A percentile compares a stretch with the other conserved stretches of the same genome.
phyloP scores from a whole-genome alignment of 2,888 invertebrate species.

The Malachius bipustulatus region DNA sequence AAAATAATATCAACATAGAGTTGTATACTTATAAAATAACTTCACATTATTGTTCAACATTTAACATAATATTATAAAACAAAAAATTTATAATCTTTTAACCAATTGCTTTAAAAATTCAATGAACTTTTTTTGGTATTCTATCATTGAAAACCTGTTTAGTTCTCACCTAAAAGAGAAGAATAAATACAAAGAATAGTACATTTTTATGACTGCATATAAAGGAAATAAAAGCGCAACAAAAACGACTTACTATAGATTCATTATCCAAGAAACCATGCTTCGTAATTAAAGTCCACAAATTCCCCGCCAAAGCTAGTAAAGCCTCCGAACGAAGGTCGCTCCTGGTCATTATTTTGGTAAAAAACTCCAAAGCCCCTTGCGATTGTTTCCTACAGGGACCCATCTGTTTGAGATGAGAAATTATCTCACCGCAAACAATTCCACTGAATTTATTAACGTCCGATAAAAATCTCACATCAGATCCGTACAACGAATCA shows the following conservation, averaged over 20 bases:
- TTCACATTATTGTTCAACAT: no score
- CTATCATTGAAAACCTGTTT: no score
- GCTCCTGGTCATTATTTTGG: constrained; percentile 52
- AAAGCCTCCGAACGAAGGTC: constrained; percentile 50
- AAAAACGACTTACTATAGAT: constrained; percentile 31
- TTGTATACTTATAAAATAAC: no score
- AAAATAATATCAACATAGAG: no score
- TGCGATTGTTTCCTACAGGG: constrained; percentile 53
- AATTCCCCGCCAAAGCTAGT: constrained; percentile 58
- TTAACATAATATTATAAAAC: no score
- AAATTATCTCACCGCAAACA: constrained; percentile 64
- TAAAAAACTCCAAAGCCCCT: constrained; percentile 63
- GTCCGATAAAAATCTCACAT: constrained; percentile 72
- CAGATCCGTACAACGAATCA: constrained; percentile 81
- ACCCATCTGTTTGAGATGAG: constrained; percentile 51
- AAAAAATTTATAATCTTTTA: no score
- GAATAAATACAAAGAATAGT: no score
- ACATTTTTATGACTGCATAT: constrained; percentile 9
- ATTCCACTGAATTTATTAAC: constrained; percentile 65
- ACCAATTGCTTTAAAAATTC: no score
- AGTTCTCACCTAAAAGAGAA: no score
- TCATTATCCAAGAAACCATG: constrained; percentile 34
- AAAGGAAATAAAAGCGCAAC: constrained; percentile 5
- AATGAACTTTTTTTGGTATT: no score
- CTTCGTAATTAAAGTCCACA: constrained; percentile 72